phyloP scores from a whole-genome alignment of 2,113 vertebrate genomes.

The Rana temporaria region DNA sequence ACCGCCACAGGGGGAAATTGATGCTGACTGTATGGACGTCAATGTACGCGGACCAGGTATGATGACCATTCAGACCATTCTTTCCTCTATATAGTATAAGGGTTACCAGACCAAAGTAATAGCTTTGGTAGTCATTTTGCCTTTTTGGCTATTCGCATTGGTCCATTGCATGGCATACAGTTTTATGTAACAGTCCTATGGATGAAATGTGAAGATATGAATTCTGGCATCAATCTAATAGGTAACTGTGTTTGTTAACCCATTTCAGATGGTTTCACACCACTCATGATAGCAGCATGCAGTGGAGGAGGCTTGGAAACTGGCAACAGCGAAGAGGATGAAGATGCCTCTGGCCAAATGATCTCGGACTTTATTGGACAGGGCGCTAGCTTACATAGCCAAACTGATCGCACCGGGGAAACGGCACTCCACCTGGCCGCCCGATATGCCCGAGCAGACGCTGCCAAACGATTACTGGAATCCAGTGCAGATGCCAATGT shows the following conservation, averaged over 20 bases:
- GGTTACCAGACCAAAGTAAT: too few relatives aligned
- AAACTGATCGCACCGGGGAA: slow-evolving; percentile 96
- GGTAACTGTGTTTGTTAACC: too few relatives aligned
- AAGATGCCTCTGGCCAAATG: slow-evolving; percentile 88
- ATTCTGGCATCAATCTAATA: too few relatives aligned
- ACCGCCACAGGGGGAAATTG: slow-evolving; percentile 93
- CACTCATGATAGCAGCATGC: slow-evolving; percentile 97
- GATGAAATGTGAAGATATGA: too few relatives aligned
- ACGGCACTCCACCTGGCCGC: slow-evolving; percentile 94
- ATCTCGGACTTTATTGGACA: slow-evolving; percentile 98
- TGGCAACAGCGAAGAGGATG: slow-evolving; percentile 93
- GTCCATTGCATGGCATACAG: too few relatives aligned
- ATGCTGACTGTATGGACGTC: slow-evolving; percentile 93
- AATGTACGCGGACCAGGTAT: slow-evolving; percentile 94
- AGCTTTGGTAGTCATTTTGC: too few relatives aligned
- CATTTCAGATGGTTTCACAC: slow-evolving; percentile 91
- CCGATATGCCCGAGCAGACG: slow-evolving; percentile 94
- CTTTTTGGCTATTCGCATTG: too few relatives aligned
- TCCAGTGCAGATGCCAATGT: slow-evolving; percentile 95
- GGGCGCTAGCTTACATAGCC: slow-evolving; percentile 95
- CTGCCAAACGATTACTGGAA: slow-evolving; percentile 94
- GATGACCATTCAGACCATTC: neutral
- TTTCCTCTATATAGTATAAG: too few relatives aligned
- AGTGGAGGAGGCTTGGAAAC: slow-evolving; percentile 95
- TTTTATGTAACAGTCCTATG: too few relatives aligned